Evolutionary conservation across 2,888 invertebrate species (phyloP), one percentile per base, ranked within the genome.

Genomic region (Drosophila atroscutellata): DNA sequence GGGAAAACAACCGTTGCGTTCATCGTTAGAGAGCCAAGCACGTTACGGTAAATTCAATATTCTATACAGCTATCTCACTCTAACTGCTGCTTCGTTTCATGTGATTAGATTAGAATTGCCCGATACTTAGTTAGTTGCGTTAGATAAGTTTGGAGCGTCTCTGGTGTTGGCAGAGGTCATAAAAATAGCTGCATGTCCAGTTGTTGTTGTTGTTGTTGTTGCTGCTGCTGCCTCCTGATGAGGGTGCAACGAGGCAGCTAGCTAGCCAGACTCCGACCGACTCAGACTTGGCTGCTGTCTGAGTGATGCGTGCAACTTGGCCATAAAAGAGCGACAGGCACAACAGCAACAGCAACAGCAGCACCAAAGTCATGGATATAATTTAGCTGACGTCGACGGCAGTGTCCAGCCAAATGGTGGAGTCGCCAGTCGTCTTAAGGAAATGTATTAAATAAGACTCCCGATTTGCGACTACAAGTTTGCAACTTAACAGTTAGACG

Each of bases 1-100:
- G 91, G 92, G 92, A 92, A 91, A 91, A 91, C 89, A 85, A 89
- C 91, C 89, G 92, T 92, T 91, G 85, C 61, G 60, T 54, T 59
- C 72, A 72, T 80, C 81, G 80, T 80, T 80, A 80, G 80, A 80
- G 69, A 63, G 60, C 67, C 66, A 77, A 57, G 56, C 55, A 28
- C 50, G 75, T 73, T 76, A 81, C 81, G 81, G 77, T 78, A 80
- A 76, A 78, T 61, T 60, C 56, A 24, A 42, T 54, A 50, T 61
- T 60, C 56, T 18, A 42, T 54, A 50, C 28, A n/a, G 7, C 42
- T 39, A 26, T 39, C 39, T 62, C 54, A 18, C 2, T 65, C n/a
- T 8, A 11, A 34, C 61, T 55, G n/a, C 32, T 9, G 59, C 45
- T 47, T 58, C 62, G 63, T 70, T 55, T 64, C 82, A 68, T 68